Evolutionary conservation across 2,113 vertebrate genomes (phyloP), one percentile per base, ranked within the genome.

Genomic region (Alosa alosa): DNA sequence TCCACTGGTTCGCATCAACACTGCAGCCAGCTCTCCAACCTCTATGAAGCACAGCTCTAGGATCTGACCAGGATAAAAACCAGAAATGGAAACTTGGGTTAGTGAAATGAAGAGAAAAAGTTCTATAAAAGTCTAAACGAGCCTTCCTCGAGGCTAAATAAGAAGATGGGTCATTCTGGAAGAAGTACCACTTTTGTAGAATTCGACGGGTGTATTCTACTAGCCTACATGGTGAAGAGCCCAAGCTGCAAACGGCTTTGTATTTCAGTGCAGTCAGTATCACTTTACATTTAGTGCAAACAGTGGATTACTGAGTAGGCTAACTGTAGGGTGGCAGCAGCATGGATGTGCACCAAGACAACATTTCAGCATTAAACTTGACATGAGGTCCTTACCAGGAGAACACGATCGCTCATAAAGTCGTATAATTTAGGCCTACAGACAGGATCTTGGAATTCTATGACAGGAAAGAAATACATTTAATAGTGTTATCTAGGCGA

Each of bases 41-140:
- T 78, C 72, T 78, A 1, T 17, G 31, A 15, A 78, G 25, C 72
- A 10, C 72, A 78, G 72, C 31, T 11, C 72, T 36, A 78, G 72
- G 72, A 17, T 78, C 72, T 39, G 72, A 78, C 72, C 72, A 39
- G 25, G 72, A 78, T 78, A 31, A 78, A 78, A 52, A 68, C 55
- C 39, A 25, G 83, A 64, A 84, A 64, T 44, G 55, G 83, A 84
- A 68, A 68, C 55, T 68, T 68, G 31, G 7, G 39, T n/a, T 5
- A 41, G 55, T 6, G 8, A 36, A 78, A 39, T 13, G 31, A 36
- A 39, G 36, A 78, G 36, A 39, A 41, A 39, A 78, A 78, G 11
- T 6, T 36, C 72, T 78, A 78, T 78, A 78, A 78, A 78, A 78
- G 25, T 78, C 25, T 78, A 41, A 78, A 36, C 11, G 13, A 31